Conservation (phyloP, 2,113 vertebrate genomes). For the Ophiodon elongatus region DNA sequence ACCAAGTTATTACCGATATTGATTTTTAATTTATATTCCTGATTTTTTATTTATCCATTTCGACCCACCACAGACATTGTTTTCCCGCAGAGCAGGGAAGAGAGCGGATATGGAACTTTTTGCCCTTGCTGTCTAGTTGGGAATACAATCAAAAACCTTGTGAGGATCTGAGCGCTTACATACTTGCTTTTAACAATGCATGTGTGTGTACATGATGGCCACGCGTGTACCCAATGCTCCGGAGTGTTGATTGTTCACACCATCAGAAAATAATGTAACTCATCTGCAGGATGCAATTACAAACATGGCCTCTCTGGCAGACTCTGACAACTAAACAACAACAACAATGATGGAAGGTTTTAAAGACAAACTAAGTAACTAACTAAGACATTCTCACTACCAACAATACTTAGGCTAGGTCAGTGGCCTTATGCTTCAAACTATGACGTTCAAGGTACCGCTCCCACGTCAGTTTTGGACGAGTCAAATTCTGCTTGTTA, state of each 20-base stretch:
- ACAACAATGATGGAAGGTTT: not conserved
- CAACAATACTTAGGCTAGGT: not conserved
- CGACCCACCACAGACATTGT: not conserved
- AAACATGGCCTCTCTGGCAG: not conserved
- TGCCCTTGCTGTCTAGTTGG: not conserved
- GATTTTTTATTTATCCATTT: not conserved
- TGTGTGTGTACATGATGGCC: not conserved
- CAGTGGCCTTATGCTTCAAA: not conserved
- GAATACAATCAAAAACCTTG: constrained; percentile 7
- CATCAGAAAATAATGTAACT: not conserved
- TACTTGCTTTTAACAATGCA: constrained; percentile 21
- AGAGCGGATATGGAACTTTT: not conserved
- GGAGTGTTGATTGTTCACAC: not conserved
- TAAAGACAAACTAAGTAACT: not conserved
- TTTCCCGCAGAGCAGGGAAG: constrained; percentile 2
- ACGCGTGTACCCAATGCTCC: not conserved
- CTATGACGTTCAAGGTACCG: not conserved
- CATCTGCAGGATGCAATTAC: constrained; percentile 13
- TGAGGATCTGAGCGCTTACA: constrained; percentile 2
- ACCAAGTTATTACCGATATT: constrained; percentile 14
- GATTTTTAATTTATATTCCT: not conserved
- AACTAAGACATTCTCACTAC: not conserved
- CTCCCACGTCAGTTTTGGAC: not conserved
- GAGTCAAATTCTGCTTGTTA: not conserved
- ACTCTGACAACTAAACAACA: not conserved